Base-by-base conservation (phyloP, 2,113 vertebrate genomes). In the Gasterosteus nipponicus region DNA sequence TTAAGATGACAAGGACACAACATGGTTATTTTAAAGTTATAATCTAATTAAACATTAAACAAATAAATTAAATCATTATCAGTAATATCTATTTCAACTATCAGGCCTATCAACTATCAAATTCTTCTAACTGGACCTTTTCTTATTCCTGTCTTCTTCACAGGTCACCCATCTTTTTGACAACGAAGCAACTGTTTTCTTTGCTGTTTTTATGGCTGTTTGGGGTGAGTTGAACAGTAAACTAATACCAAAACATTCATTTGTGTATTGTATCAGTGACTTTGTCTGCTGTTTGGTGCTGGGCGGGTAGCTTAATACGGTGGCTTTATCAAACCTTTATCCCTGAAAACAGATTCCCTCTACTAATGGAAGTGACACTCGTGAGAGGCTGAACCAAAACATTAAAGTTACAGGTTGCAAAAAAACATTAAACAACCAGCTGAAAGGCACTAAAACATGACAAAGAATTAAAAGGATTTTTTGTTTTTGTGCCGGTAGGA, bases 161-260 rank as follows among this genome's bases (percentile, higher is more conserved):
- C 84, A 98, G 97, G 96, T 98, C 66, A 97, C 97, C 1, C 96
- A 99, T 88, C 95, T 99, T 67, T 99, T 99, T 91, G 98, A 99
- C 90, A 99, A 99, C 2, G 96, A 96, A 84, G 97, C 96, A 0
- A 99, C 98, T 3, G 98, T 99, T 73, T 99, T 99, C 91, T 99
- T 99, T 85, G 98, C 98, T 69, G 97, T 99, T 62, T 99, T 99
- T 93, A 99, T 99, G 98, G 98, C 97, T 3, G 97, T 99, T 29
- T 99, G 98, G 98, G 97, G 98, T 99, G 93, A 97, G 97, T 94
- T 6, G 3, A 33, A 19, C 31, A 26, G 31, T 41, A 19, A 9
- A 16, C 7, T n/a, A 14, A 33, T 7, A 19, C 19, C 14, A 33
- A 18, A 26, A 29, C 6, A 4, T 8, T 11, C 5, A 38, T 38